Evolutionary conservation across 2,113 vertebrate genomes (phyloP).

Genomic region (Callipepla californica): DNA sequence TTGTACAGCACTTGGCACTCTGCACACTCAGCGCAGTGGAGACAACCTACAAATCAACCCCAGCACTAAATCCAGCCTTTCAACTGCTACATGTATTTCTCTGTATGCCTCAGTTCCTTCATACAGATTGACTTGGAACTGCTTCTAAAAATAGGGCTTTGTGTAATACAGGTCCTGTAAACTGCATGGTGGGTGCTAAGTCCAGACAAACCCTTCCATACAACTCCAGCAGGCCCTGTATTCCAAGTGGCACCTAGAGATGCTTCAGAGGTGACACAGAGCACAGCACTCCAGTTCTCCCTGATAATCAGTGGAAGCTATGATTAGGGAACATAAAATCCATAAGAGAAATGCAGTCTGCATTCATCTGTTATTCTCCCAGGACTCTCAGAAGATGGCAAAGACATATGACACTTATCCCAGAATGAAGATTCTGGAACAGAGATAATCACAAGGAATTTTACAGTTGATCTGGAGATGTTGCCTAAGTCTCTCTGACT

Average conservation of each 20-base stretch:
- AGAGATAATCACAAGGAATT: background rate
- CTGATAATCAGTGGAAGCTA: background rate
- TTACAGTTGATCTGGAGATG: background rate
- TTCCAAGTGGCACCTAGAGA: background rate
- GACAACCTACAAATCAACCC: background rate
- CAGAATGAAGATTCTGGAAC: background rate
- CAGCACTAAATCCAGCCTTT: background rate
- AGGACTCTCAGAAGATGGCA: background rate
- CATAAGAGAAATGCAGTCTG: background rate
- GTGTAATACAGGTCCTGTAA: background rate
- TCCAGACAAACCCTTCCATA: background rate
- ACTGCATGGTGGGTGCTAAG: background rate
- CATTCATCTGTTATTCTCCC: background rate
- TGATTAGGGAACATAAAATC: background rate
- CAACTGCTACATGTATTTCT: background rate
- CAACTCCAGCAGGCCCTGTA: background rate
- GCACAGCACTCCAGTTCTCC: background rate
- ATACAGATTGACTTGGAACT: background rate
- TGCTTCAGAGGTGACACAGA: background rate
- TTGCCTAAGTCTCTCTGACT: background rate
- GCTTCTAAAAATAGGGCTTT: background rate
- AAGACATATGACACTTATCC: background rate
- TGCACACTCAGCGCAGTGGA: rapidly evolving
- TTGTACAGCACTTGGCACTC: background rate
- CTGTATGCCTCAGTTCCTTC: background rate